Base-by-base conservation (phyloP, 2,113 vertebrate genomes). In the Tyto alba region DNA sequence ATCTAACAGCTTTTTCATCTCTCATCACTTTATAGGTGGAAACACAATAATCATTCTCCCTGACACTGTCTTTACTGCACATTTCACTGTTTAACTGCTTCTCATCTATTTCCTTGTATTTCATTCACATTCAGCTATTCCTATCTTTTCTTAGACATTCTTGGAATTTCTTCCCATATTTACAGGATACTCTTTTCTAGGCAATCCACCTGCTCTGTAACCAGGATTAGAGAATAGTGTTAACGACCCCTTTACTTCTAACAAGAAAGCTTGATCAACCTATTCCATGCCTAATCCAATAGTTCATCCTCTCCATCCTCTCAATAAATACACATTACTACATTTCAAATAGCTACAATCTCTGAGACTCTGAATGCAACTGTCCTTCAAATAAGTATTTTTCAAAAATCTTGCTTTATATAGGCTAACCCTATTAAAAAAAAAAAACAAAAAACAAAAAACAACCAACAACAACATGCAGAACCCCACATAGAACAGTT, bases 391-490 rank as follows among this genome's bases (percentile, higher is more conserved):
- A 4, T 18, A 41, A 53, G 5, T 16, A 67, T 7, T 66, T 11
- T 1, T 13, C 5, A 57, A 74, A 80, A 47, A 59, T 4, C 11
- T 25, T 57, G 13, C 2, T 94, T 88, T 36, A 52, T 3, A 34
- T 45, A 55, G 12, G 22, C 22, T 80, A 86, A 74, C 2, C 7
- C 19, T 47, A 71, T 10, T 10, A 48, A 81, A 74, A 77, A 9
- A n/a, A n/a, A n/a, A n/a, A n/a, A n/a, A n/a, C n/a, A n/a, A n/a
- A n/a, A n/a, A n/a, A n/a, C n/a, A n/a, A n/a, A n/a, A n/a, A n/a
- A n/a, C n/a, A n/a, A n/a, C n/a, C n/a, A n/a, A n/a, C n/a, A 7
- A 2, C 0, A 3, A 1, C 20, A 29, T 0, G 43, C 23, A 82
- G 85, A 84, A 4, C 3, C 13, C 18, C 32, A 77, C 6, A 52